phyloP scores from a whole-genome alignment of 2,888 invertebrate species.

The Orgyia antiqua region DNA sequence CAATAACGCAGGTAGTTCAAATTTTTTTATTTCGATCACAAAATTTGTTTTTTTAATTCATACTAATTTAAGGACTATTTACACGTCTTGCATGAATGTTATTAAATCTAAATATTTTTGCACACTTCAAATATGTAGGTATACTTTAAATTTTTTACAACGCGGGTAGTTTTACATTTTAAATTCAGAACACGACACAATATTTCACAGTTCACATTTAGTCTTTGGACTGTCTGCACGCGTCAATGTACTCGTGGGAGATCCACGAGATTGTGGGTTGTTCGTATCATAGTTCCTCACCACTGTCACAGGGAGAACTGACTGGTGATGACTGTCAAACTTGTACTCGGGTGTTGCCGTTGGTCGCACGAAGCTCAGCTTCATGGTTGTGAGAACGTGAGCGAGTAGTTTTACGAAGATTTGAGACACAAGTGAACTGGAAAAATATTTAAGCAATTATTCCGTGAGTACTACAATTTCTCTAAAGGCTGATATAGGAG shows the following conservation, averaged over 20 bases:
- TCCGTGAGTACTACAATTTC: too few relatives aligned
- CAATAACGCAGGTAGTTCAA: too few relatives aligned
- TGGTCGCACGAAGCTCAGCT: slow-evolving; percentile 59
- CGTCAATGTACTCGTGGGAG: slow-evolving; percentile 53
- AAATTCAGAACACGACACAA: slow-evolving; percentile 3
- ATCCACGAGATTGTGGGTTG: slow-evolving; percentile 60
- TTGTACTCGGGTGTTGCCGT: slow-evolving; percentile 63
- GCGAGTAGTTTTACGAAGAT: slow-evolving; percentile 55
- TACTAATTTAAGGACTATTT: too few relatives aligned
- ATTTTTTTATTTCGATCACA: too few relatives aligned
- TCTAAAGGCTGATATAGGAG: too few relatives aligned
- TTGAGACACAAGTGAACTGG: slow-evolving; percentile 64
- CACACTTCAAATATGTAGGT: too few relatives aligned
- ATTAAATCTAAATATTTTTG: too few relatives aligned
- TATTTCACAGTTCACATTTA: slow-evolving; percentile 2
- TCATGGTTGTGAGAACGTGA: slow-evolving; percentile 44
- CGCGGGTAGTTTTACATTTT: too few relatives aligned
- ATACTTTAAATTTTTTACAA: too few relatives aligned
- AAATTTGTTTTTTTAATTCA: too few relatives aligned
- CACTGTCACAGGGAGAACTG: slow-evolving; percentile 39
- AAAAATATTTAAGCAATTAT: too few relatives aligned
- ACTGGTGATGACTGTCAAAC: slow-evolving; percentile 58
- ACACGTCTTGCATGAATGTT: too few relatives aligned
- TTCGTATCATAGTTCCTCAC: slow-evolving; percentile 42
- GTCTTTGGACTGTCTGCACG: slow-evolving; percentile 17